Base-by-base conservation (phyloP, 2,888 invertebrate genomes). In the Ornithoptera alexandrae region DNA sequence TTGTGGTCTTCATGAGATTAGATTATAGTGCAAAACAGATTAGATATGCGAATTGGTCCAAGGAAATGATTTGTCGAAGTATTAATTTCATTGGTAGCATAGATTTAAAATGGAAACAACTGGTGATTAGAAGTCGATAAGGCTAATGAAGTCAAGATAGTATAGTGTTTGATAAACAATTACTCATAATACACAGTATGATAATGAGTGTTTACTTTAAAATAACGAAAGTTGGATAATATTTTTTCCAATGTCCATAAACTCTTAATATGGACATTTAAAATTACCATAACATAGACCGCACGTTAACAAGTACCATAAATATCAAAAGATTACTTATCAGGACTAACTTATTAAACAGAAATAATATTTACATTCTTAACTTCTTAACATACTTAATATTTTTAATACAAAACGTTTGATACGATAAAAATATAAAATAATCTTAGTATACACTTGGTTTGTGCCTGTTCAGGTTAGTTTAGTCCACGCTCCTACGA, bases 21-120 rank as follows among this genome's bases (percentile, higher is more conserved):
- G 70, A 78, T 76, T 77, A 68, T 74, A 75, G 78, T 77, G 76
- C 65, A 67, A 67, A 69, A 68, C 62, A 71, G 88, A 89, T 88
- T 81, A 88, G 88, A 88, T 86, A 86, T 63, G 67, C 71, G 72
- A 90, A 85, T 76, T 88, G 77, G 89, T 80, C 76, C 89, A 87
- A 86, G 85, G 83, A 83, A 85, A 81, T 82, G 76, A 78, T 80
- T 30, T 65, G 65, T 56, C 56, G 65, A 18, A 39, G 57, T 56
- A 58, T 65, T 42, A 56, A 69, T 65, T 61, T 61, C 22, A 50
- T 65, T 30, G 20, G 57, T 39, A 59, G 36, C 22, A n/a, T 53
- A 46, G 36, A 69, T 61, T 62, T 57, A 15, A 65, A 69, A 61
- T 18, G 56, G 60, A 59, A 68, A 50, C 53, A 56, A n/a, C 53